Evolutionary conservation across 2,797 vertebrate species (phyloP), one percentile per base, ranked within the genome.

Genomic region (Poecilia gillii): DNA sequence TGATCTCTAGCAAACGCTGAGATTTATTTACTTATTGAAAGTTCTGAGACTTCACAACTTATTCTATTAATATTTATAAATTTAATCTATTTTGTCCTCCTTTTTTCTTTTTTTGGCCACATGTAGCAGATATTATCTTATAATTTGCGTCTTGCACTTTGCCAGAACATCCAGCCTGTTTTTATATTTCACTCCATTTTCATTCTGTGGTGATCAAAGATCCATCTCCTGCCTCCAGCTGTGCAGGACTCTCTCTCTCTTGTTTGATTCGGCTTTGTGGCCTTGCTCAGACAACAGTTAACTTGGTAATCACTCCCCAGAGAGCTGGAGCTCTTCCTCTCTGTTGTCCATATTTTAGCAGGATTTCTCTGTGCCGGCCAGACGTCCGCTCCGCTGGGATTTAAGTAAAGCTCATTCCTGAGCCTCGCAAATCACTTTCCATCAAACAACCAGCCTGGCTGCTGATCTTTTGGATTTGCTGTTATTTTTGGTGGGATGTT

Each of bases 321-420:
- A n/a, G 78, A 78, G 66, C 59, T 1, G 72, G 80, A 77, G 64
- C 12, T 55, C 78, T 85, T 25, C 7, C 20, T 51, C 80, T 75
- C 74, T 78, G 72, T 76, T 18, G 57, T 81, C 71, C 12, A 46
- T 87, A 86, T 91, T 90, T 91, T 89, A 90, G 78, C 79, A 79
- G 84, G 86, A 86, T 88, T 89, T 89, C 82, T 84, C 62, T 49
- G 75, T 88, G 88, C 89, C 90, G 89, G 90, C 91, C 77, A 47
- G 77, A 81, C 84, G 75, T 4, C 14, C 75, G 73, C 80, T 80
- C 84, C 84, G 13, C 23, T 12, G 20, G 82, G 86, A 84, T 89
- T 90, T 91, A 72, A 77, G 39, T 79, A 12, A 79, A 87, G 88
- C 90, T 90, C 84, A 70, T 87, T 72, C 66, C 84, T 85, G 89